Evolutionary conservation across 2,797 vertebrate genomes (phyloP).

Genomic region (Crax fasciolata): DNA sequence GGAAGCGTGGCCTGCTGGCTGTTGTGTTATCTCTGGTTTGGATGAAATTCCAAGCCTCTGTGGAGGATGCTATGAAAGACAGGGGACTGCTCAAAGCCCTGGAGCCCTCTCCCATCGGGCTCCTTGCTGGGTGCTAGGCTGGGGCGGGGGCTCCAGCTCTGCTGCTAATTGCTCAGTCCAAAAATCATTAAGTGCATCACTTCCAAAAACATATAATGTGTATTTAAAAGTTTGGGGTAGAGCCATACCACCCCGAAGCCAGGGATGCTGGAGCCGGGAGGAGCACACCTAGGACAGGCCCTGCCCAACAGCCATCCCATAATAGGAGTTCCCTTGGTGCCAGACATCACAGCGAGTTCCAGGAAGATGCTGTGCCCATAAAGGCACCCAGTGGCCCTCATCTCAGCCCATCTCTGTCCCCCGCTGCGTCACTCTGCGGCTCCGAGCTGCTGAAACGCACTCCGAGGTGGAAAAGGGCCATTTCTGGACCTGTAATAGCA

Average conservation of each 20-base stretch:
- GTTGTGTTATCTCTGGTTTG: background rate
- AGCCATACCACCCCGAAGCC: no score
- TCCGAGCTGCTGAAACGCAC: background rate
- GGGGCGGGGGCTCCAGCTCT: background rate
- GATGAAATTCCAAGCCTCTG: background rate
- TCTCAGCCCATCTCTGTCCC: background rate
- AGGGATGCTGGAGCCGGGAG: background rate
- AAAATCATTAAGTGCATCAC: background rate
- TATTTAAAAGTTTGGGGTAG: no score
- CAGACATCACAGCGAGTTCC: no score
- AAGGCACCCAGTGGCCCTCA: background rate
- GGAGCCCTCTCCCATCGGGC: background rate
- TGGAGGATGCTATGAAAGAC: background rate
- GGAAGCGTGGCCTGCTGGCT: background rate
- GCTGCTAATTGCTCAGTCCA: background rate
- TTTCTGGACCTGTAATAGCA: background rate
- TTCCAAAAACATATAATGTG: background rate
- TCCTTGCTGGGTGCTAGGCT: background rate
- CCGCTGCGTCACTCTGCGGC: background rate
- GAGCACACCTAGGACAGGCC: background rate
- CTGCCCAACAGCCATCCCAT: background rate
- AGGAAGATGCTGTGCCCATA: background rate
- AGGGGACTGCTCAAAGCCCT: background rate
- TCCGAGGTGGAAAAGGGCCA: background rate
- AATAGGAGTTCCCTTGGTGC: background rate